These are phyloP conservation scores for Thereva nobilitata DNA, from an alignment of 2,888 invertebrate species.

Conservation along the genomic window DNA sequence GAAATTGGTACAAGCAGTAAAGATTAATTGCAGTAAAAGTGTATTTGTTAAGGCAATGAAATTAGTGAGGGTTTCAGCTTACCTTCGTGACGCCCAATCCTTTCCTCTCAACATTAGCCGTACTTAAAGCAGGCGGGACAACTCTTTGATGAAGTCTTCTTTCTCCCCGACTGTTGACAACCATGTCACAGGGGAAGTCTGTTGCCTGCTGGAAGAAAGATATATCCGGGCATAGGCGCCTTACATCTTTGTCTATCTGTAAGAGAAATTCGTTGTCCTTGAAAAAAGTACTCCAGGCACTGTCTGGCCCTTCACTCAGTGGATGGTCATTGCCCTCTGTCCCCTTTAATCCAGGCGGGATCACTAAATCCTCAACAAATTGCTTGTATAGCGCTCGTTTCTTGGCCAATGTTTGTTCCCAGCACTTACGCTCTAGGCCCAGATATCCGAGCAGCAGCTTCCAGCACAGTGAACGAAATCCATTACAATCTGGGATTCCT, in stretches of 20 bases:
- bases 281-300: slow-evolving; percentile 95
- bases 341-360: slow-evolving; percentile 73
- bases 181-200: slow-evolving; percentile 82
- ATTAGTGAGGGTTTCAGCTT: slow-evolving; percentile 45
- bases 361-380: slow-evolving; percentile 87
- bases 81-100: slow-evolving; percentile 90
- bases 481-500: slow-evolving; percentile 89
- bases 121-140: slow-evolving; percentile 80
- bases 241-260: slow-evolving; percentile 97
- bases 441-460: slow-evolving; percentile 85
- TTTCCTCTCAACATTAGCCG: slow-evolving; percentile 84
- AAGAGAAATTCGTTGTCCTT: slow-evolving; percentile 96
- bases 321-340: slow-evolving; percentile 77
- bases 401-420: slow-evolving; percentile 70
- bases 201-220: slow-evolving; percentile 96
- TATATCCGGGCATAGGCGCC: slow-evolving; percentile 92
- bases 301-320: slow-evolving; percentile 88
- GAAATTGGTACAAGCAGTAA: not conserved
- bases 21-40: not conserved
- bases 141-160: slow-evolving; percentile 88
- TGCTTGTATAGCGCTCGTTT: slow-evolving; percentile 81
- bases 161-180: slow-evolving; percentile 77
- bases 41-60: not conserved
- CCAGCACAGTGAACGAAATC: slow-evolving; percentile 84
- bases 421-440: slow-evolving; percentile 68